A percentile compares a stretch with the other conserved stretches of the same genome.
Conservation (phyloP, 2,797 vertebrate species). For the Mus minutoides region DNA sequence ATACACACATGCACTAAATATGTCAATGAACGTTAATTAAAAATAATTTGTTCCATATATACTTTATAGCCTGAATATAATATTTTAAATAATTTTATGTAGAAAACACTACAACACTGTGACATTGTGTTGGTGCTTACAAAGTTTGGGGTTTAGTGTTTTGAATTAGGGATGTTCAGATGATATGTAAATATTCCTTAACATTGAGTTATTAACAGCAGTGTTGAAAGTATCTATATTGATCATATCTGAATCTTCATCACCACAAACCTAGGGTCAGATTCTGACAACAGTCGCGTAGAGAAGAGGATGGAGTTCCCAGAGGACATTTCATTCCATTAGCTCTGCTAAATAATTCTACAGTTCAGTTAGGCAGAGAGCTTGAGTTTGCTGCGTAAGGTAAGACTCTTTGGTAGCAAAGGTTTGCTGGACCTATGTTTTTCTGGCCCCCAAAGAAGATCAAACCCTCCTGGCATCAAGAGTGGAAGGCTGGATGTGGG, state of each 20-base stretch:
- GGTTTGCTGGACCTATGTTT: neutral
- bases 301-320: conserved; percentile 19
- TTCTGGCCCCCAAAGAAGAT: neutral
- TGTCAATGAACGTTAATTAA: neutral
- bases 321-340: neutral
- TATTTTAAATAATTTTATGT: neutral
- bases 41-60: neutral
- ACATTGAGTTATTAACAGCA: neutral
- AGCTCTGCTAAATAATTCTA: conserved; percentile 67
- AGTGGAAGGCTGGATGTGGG: neutral
- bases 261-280: neutral
- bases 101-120: neutral
- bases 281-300: conserved; percentile 43
- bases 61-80: neutral
- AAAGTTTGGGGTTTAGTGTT: neutral
- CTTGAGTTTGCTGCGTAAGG: neutral
- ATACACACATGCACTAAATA: neutral
- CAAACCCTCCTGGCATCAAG: neutral
- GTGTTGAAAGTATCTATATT: neutral
- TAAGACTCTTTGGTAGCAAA: neutral
- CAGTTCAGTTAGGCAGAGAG: neutral
- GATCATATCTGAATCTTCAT: neutral
- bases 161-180: neutral
- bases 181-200: neutral
- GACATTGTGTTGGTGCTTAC: neutral